Evolutionary conservation across 1,140 invertebrate genomes (phyloP).

Genomic region (Caenorhabditis elegans): WBcel235 BX284604.4:8744501-8745000

Average conservation of each 20-base stretch:
- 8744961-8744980: too few species aligned
- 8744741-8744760: background rate
- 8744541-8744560: background rate
- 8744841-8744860: background rate
- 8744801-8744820: background rate
- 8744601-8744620: background rate
- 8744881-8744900: background rate
- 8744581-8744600: background rate
- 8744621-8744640: background rate
- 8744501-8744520: constrained; percentile 1
- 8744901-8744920: background rate
- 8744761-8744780: background rate
- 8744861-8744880: background rate
- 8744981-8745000: too few species aligned
- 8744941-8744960: too few species aligned
- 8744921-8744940: too few species aligned
- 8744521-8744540: background rate
- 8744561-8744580: background rate
- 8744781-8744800: background rate
- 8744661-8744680: background rate
- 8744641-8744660: background rate
- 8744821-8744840: background rate
- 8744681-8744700: background rate
- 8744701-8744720: background rate
- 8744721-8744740: background rate